phyloP scores from a whole-genome alignment of 64 coral and sea anemone species.

The Catalaphyllia jardinei region DNA sequence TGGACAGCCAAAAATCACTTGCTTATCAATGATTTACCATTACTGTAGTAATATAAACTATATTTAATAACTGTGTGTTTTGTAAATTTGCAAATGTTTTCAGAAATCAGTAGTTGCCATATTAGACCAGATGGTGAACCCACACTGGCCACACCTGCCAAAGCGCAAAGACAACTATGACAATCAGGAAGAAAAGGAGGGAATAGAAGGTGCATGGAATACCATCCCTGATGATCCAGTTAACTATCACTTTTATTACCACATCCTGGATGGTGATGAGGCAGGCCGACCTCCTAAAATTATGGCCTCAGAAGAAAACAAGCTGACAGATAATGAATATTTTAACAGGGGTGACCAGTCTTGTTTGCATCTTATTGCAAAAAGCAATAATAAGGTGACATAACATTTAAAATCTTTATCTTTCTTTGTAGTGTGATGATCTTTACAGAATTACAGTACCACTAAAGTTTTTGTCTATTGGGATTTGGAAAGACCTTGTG shows the following conservation, averaged over 20 bases:
- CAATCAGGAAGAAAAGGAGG: conserved; percentile 60
- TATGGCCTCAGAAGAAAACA: conserved; percentile 11
- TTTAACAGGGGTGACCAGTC: conserved; percentile 59
- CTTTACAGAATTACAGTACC: too few species aligned
- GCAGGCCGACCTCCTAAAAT: conserved; percentile 76
- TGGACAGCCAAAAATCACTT: too few species aligned
- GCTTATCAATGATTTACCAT: too few species aligned
- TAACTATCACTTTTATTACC: conserved; percentile 94
- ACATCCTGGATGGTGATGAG: conserved; percentile 85
- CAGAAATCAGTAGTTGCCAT: conserved; percentile 90
- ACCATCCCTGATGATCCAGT: conserved; percentile 92
- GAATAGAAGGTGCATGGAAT: conserved; percentile 70
- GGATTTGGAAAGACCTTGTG: too few species aligned
- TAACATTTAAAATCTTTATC: neutral
- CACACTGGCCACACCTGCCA: conserved; percentile 93
- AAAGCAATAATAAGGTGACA: conserved; percentile 78
- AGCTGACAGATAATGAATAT: conserved; percentile 41
- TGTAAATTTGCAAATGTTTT: neutral
- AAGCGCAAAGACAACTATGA: conserved; percentile 66
- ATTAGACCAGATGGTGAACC: conserved; percentile 84
- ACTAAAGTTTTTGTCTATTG: too few species aligned
- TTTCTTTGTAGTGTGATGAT: neutral
- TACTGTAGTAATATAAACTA: too few species aligned
- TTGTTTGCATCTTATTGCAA: conserved; percentile 81
- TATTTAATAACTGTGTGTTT: neutral